Evolutionary conservation across 1,140 invertebrate species (phyloP).

Genomic region (Acromyrmex heyeri): DNA sequence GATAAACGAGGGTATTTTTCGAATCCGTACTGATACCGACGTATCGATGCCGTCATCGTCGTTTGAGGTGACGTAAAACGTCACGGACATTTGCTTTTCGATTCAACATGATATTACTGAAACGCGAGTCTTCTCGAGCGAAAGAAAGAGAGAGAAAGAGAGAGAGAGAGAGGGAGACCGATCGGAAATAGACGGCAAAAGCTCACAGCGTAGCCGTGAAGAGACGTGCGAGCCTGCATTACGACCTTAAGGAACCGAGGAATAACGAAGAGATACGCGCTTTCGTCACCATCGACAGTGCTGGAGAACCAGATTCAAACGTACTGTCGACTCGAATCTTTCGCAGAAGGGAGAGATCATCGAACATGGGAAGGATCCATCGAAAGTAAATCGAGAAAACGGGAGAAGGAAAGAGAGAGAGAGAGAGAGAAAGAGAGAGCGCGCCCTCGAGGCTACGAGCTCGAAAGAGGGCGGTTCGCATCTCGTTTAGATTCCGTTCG

Average conservation of each 20-base stretch:
- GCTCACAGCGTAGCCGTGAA: not conserved
- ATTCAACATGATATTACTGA: not conserved
- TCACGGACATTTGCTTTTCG: not conserved
- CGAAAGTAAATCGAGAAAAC: constrained; percentile 2
- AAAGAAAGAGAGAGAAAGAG: constrained; percentile 7
- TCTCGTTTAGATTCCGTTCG: constrained; percentile 13
- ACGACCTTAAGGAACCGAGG: not conserved
- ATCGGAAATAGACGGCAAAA: constrained; percentile 24
- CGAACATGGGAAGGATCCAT: not conserved
- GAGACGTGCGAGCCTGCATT: not conserved
- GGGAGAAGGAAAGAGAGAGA: too few species aligned
- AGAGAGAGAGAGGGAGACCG: constrained; percentile 31
- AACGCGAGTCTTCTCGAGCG: not conserved
- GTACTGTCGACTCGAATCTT: too few species aligned
- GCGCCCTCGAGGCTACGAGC: not conserved
- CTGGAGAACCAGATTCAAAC: constrained; percentile 25
- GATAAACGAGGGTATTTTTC: not conserved
- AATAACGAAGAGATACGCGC: not conserved
- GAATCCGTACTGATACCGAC: not conserved
- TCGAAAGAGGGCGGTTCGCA: constrained; percentile 40
- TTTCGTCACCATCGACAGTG: constrained; percentile 32
- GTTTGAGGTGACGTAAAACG: not conserved
- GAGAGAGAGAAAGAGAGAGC: not conserved
- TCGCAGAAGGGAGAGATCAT: not conserved
- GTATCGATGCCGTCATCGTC: not conserved